Evolutionary conservation across 2,888 invertebrate species (phyloP).

Genomic region (Eudasyphora cyanicolor): DNA sequence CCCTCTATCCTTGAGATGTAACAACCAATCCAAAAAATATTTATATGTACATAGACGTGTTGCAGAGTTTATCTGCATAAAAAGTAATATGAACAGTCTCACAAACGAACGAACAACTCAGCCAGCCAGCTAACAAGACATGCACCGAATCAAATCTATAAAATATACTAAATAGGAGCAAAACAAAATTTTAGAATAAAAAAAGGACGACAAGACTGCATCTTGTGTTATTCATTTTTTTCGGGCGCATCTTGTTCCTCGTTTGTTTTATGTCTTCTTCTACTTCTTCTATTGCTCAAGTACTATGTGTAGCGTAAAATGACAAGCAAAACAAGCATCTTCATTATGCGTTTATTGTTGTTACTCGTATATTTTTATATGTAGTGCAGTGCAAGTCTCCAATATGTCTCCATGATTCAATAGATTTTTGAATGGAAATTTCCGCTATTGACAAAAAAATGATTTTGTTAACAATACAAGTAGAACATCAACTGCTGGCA

Average conservation of each 20-base stretch:
- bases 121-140: neutral
- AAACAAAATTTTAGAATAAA: neutral
- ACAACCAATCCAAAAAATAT: constrained; percentile 16
- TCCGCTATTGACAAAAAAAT: neutral
- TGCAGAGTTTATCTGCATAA: neutral
- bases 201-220: neutral
- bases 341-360: constrained; percentile 14
- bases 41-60: neutral
- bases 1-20: neutral
- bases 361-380: constrained; percentile 11
- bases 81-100: neutral
- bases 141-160: neutral
- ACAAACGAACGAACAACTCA: neutral
- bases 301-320: constrained; percentile 12
- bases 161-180: neutral
- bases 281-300: neutral
- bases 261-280: neutral
- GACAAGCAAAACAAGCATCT: constrained; percentile 42
- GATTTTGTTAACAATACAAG: neutral
- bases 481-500: no score
- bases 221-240: neutral
- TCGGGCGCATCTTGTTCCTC: neutral
- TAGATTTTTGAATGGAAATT: neutral
- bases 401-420: constrained; percentile 71
- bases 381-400: constrained; percentile 69